phyloP scores from a whole-genome alignment of 2,797 vertebrate genomes.

The Rhinatrema bivittatum region DNA sequence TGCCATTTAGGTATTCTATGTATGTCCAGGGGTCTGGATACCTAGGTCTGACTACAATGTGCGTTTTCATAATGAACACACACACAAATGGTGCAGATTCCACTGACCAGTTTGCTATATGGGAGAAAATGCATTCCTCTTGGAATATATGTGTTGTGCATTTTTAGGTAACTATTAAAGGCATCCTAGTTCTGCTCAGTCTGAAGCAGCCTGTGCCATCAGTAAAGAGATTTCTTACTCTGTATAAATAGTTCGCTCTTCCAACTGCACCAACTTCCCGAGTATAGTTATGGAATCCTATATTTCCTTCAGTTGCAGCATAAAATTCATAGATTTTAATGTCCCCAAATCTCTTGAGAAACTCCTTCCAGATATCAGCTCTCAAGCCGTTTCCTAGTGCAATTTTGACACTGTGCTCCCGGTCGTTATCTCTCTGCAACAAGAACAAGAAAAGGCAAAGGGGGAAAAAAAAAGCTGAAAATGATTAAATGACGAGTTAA shows the following conservation, averaged over 20 bases:
- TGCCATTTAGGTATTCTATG: too few relatives aligned
- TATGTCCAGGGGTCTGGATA: too few relatives aligned
- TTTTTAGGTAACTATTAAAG: too few relatives aligned
- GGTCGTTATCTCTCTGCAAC: conserved; percentile 64
- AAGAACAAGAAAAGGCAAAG: background rate
- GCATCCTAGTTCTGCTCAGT: too few relatives aligned
- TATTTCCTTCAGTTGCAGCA: conserved; percentile 75
- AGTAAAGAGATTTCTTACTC: too few relatives aligned
- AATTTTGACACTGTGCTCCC: conserved; percentile 65
- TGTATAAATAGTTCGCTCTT: conserved; percentile 57
- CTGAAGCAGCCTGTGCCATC: too few relatives aligned
- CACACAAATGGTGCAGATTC: too few relatives aligned
- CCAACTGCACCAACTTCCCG: conserved; percentile 75
- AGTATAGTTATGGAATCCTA: conserved; percentile 68
- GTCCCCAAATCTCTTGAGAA: conserved; percentile 69
- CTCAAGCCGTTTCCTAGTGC: conserved; percentile 74
- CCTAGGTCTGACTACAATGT: too few relatives aligned
- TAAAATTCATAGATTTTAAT: conserved; percentile 71
- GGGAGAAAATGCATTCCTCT: too few relatives aligned
- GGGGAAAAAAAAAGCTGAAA: background rate
- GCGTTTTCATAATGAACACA: too few relatives aligned
- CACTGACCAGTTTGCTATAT: too few relatives aligned
- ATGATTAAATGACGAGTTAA: background rate
- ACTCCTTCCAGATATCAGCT: conserved; percentile 69
- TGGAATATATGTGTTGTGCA: too few relatives aligned